A percentile compares a stretch with the other conserved stretches of the same genome.
phyloP scores from a whole-genome alignment of 2,797 vertebrate genomes.

The Masticophis lateralis region DNA sequence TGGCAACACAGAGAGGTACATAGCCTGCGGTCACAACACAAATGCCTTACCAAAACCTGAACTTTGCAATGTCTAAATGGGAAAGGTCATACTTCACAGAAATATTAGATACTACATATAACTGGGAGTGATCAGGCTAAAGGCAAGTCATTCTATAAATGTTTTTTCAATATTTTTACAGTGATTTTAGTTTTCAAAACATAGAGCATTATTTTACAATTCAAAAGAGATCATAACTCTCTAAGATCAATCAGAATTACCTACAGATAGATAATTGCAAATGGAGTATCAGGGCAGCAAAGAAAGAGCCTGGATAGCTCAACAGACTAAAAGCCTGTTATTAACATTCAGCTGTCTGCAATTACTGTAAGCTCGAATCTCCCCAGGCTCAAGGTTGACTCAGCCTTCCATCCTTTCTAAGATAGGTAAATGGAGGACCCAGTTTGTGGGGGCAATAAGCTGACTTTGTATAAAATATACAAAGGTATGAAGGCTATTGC shows the following conservation, averaged over 20 bases:
- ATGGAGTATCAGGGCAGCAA: too few relatives aligned
- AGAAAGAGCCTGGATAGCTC: neutral
- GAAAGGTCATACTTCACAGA: neutral
- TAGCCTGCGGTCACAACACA: too few relatives aligned
- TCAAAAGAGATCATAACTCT: neutral
- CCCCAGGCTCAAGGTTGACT: too few relatives aligned
- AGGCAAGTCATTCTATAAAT: neutral
- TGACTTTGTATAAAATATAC: too few relatives aligned
- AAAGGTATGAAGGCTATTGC: too few relatives aligned
- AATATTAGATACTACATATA: neutral
- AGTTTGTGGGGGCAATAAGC: too few relatives aligned
- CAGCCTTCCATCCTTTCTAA: too few relatives aligned
- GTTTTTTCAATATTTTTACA: neutral
- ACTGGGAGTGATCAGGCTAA: neutral
- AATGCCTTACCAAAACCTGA: neutral
- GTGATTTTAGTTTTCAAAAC: neutral
- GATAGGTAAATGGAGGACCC: too few relatives aligned
- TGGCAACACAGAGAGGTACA: constrained; percentile 76
- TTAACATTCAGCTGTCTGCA: too few relatives aligned
- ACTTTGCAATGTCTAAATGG: neutral
- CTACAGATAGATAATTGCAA: neutral
- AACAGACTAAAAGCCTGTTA: too few relatives aligned
- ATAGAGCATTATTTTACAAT: neutral
- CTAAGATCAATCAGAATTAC: neutral
- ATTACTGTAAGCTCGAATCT: too few relatives aligned